These are phyloP conservation scores for Sinopyrophorus schimmeli DNA, from an alignment of 2,888 invertebrate genomes.

Conservation along the genomic window DNA sequence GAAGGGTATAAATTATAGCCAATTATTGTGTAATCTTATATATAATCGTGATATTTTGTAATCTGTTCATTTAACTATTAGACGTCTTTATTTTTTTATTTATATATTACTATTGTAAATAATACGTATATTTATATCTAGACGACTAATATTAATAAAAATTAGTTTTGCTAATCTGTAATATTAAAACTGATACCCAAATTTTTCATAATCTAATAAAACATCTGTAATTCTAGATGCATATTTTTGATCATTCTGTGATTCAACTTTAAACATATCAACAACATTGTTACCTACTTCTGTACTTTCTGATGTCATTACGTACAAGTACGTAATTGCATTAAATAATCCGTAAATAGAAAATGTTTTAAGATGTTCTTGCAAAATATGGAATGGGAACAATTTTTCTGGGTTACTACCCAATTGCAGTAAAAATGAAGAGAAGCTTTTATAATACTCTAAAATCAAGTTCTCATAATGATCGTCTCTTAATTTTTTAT, in stretches of 20 bases:
- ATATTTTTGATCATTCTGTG: slow-evolving; percentile 28
- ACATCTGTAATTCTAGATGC: slow-evolving; percentile 23
- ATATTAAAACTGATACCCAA: slow-evolving; percentile 17
- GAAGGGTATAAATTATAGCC: slow-evolving; percentile 66
- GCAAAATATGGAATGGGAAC: slow-evolving; percentile 41
- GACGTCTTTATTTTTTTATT: slow-evolving; percentile 5
- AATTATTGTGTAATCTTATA: slow-evolving; percentile 23
- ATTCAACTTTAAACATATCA: slow-evolving; percentile 15
- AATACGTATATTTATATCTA: neutral
- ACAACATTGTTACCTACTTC: neutral
- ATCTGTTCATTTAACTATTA: neutral
- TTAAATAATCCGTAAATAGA: slow-evolving; percentile 38
- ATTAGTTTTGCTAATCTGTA: too few species aligned
- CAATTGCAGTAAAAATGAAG: slow-evolving; percentile 34
- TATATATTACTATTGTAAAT: neutral
- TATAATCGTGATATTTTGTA: slow-evolving; percentile 24
- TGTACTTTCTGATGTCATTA: slow-evolving; percentile 30
- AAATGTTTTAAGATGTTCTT: slow-evolving; percentile 43
- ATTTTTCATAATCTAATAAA: slow-evolving; percentile 21
- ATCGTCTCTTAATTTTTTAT: slow-evolving; percentile 39
- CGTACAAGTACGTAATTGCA: slow-evolving; percentile 34
- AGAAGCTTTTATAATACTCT: slow-evolving; percentile 43
- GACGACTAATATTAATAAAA: neutral
- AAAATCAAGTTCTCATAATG: slow-evolving; percentile 41
- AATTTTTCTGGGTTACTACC: slow-evolving; percentile 39